Evolutionary conservation across 2,797 vertebrate species (phyloP), one percentile per base, ranked within the genome.

Genomic region (Tachyglossus aculeatus): DNA sequence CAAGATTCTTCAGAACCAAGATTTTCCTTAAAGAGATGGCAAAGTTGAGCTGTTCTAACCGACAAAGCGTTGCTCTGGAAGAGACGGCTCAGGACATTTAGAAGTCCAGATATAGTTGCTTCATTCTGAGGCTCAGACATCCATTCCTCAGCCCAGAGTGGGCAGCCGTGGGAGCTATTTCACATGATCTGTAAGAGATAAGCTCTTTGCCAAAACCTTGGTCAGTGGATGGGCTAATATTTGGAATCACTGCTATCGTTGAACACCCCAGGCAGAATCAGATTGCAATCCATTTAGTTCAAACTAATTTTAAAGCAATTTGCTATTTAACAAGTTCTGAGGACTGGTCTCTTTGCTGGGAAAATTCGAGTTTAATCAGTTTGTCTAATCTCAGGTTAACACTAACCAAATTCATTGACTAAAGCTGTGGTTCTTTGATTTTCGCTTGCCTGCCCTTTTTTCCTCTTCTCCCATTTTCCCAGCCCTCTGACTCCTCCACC

Each of bases 281-380:
- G 67, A 72, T 80, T 74, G 67, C 62, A 80, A 86, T 83, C 76
- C 62, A 61, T 80, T 86, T 75, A 80, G 67, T 78, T 71, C 82
- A 77, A 78, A 84, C 82, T 80, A 65, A 77, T 86, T 82, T 77
- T 43, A 71, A 77, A 86, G 74, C 77, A 65, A 71, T 82, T 81
- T 77, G 60, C 82, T 85, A 52, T 80, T 85, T 77, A 82, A 82
- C 64, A 54, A 76, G 83, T 81, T 76, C 81, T 58, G 63, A 62
- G 77, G 50, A 76, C 67, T 67, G 16, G 59, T 19, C 48, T 53
- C 25, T 45, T 51, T 50, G 70, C 57, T 50, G 63, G 39, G 64
- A 62, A 62, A 67, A 25, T 73, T 45, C 1, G 70, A 67, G 81
- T 74, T 56, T 65, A 82, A 82, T 81, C 71, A 55, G 71, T 68